Percentiles rank a stretch among this genome's conserved stretches.
Conservation (phyloP, 2,797 vertebrate genomes). For the Podarcis siculus region DNA sequence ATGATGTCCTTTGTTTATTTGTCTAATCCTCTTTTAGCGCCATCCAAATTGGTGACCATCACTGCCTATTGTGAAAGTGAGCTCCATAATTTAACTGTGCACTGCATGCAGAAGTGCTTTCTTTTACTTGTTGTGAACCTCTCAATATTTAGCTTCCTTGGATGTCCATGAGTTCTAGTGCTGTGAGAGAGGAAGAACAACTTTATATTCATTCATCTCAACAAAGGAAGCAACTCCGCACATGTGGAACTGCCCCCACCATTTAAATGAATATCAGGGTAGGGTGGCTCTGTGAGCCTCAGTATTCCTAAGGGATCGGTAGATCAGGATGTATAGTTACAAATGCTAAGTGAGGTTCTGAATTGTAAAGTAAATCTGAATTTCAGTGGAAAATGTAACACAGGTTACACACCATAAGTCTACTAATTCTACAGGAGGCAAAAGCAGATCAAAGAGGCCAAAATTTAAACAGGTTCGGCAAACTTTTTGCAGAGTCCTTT, state of each 20-base stretch:
- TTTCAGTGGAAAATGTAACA: neutral
- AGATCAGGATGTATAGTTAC: neutral
- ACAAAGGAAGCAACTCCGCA: neutral
- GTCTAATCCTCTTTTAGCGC: too few relatives aligned
- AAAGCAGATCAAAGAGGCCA: neutral
- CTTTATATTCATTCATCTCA: neutral
- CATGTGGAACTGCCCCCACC: neutral
- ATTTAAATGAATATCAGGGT: neutral
- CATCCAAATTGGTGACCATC: too few relatives aligned
- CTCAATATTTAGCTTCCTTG: too few relatives aligned
- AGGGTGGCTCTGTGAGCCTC: neutral
- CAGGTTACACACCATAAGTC: neutral
- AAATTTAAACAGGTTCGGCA: constrained; percentile 11
- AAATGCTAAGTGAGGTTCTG: neutral
- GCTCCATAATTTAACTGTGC: too few relatives aligned
- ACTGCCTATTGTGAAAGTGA: too few relatives aligned
- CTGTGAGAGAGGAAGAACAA: too few relatives aligned
- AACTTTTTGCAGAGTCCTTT: constrained; percentile 59
- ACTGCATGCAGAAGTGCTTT: too few relatives aligned
- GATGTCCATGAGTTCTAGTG: too few relatives aligned
- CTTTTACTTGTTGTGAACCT: too few relatives aligned
- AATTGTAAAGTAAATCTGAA: neutral
- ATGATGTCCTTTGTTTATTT: too few relatives aligned
- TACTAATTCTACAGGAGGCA: neutral
- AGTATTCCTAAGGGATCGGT: neutral